phyloP scores from a whole-genome alignment of 2,797 vertebrate species.

The Lithobates pipiens region DNA sequence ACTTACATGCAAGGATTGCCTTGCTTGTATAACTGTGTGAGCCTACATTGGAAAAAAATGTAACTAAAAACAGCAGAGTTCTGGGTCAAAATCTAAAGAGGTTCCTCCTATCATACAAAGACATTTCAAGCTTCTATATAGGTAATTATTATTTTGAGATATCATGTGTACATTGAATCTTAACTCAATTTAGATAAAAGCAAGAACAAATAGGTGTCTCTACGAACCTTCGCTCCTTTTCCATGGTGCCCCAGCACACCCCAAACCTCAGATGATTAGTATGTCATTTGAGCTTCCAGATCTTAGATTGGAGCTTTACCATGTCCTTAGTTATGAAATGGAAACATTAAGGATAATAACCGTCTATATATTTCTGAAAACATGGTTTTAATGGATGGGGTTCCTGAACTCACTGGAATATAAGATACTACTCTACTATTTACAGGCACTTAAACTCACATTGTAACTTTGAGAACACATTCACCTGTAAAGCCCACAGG shows the following conservation, averaged over 20 bases:
- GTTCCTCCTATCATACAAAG: background rate
- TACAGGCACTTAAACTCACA: too few species aligned
- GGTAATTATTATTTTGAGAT: background rate
- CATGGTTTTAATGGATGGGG: too few species aligned
- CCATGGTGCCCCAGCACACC: background rate
- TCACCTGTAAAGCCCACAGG: too few species aligned
- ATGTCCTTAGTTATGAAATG: background rate
- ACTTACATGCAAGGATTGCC: too few species aligned
- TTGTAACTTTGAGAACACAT: too few species aligned
- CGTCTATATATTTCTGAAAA: background rate
- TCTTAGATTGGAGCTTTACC: background rate
- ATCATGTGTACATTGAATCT: background rate
- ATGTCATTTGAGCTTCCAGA: background rate
- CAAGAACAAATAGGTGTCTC: background rate
- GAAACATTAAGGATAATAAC: background rate
- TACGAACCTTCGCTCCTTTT: background rate
- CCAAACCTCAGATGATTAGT: background rate
- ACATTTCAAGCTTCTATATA: background rate
- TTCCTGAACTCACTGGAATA: too few species aligned
- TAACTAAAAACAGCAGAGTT: too few species aligned
- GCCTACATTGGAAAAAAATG: too few species aligned
- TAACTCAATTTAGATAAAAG: too few species aligned
- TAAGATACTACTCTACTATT: too few species aligned
- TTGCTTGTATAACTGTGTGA: too few species aligned
- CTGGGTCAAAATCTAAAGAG: too few species aligned